Evolutionary conservation across 2,888 invertebrate species (phyloP).

Genomic region (Halictus quadricinctus): DNA sequence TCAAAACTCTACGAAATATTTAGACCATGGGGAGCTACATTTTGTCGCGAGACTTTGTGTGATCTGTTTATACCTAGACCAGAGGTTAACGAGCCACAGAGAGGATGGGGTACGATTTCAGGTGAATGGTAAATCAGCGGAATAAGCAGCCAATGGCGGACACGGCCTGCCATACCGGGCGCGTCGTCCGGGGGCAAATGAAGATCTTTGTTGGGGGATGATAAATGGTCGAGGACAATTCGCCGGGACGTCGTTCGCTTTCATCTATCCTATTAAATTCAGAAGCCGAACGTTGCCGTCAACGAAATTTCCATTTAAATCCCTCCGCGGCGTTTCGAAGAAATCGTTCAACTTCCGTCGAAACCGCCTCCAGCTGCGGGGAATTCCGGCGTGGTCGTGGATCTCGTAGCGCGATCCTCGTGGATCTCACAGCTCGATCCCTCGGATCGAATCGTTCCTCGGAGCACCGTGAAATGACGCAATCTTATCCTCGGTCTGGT

Average conservation of each 20-base stretch:
- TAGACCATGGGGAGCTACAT: neutral
- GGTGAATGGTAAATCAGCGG: neutral
- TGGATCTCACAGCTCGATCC: neutral
- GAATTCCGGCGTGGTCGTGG: neutral
- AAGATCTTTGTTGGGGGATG: neutral
- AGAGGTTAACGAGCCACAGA: neutral
- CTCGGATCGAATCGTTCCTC: slow-evolving; percentile 43
- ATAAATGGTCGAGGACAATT: slow-evolving; percentile 18
- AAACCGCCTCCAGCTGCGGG: neutral
- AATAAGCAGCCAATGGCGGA: neutral
- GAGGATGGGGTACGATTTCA: neutral
- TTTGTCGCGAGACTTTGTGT: neutral
- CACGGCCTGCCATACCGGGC: neutral
- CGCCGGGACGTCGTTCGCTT: neutral
- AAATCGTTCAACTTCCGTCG: slow-evolving; percentile 7
- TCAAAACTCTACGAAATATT: neutral
- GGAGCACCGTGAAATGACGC: slow-evolving; percentile 42
- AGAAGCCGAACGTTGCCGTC: neutral
- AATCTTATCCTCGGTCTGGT: slow-evolving; percentile 40
- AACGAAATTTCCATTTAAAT: slow-evolving; percentile 22
- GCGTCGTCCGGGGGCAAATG: neutral
- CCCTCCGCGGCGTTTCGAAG: slow-evolving; percentile 1
- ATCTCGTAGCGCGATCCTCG: slow-evolving; percentile 15
- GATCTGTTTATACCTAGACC: neutral
- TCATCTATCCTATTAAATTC: slow-evolving; percentile 1